Evolutionary conservation across 2,113 vertebrate genomes (phyloP).

Genomic region (Strigops habroptila): DNA sequence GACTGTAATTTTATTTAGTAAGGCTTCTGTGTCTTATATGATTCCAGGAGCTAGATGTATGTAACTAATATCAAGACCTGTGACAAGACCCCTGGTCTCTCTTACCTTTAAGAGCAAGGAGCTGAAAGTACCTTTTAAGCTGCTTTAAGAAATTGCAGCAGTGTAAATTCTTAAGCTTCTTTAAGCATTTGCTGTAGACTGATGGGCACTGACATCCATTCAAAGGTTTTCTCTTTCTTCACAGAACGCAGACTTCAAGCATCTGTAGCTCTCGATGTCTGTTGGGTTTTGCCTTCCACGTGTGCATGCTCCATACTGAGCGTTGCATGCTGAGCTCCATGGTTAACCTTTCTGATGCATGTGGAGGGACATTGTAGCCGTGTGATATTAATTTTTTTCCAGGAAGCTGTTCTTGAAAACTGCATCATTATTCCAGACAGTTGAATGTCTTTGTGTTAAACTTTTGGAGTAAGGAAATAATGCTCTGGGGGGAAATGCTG

Average conservation of each 20-base stretch:
- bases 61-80: rapidly evolving
- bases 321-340: not conserved
- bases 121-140: not conserved
- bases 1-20: not conserved
- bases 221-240: not conserved
- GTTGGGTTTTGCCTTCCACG: not conserved
- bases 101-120: not conserved
- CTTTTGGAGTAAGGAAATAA: not conserved
- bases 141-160: not conserved
- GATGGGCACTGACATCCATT: not conserved
- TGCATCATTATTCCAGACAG: not conserved
- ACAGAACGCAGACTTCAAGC: not conserved
- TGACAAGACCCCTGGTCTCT: not conserved
- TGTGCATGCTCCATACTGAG: rapidly evolving
- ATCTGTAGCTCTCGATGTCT: not conserved
- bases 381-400: not conserved
- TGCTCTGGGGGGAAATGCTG: not conserved
- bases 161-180: not conserved
- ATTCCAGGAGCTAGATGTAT: not conserved
- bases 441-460: not conserved
- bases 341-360: not conserved
- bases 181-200: not conserved
- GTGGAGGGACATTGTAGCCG: not conserved
- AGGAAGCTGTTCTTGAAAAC: not conserved
- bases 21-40: not conserved